Base-by-base conservation (phyloP, 2,888 invertebrate genomes). In the Entomobrya proxima region DNA sequence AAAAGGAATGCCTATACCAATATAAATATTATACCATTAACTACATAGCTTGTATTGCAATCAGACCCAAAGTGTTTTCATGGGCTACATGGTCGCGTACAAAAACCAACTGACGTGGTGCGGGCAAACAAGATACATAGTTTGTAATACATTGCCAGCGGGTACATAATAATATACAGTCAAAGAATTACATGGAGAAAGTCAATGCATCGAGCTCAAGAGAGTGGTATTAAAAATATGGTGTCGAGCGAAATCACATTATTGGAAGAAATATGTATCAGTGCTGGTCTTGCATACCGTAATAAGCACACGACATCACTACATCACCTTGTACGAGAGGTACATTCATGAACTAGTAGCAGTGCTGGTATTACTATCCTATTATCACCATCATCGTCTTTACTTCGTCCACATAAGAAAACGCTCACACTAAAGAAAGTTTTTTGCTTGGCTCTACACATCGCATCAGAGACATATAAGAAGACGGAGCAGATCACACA, bases 361-460 rank as follows among this genome's bases (percentile, higher is more conserved):
- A 58, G 9, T 32, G n/a, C n/a, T n/a, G 30, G 32, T 18, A 7
- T 32, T 64, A 35, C 18, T 35, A 35, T 64, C 4, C 32, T 35
- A 64, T 64, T 35, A 64, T 64, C 64, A 37, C 64, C 32, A 35
- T 64, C 64, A 64, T 64, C 58, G 21, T 5, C 64, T 18, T 18
- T 35, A 64, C 35, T 32, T 35, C 21, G 18, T 52, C 5, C 37
- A n/a, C 21, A 18, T 35, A 18, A 7, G 15, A 58, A 58, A 30
- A 37, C 32, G 18, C 13, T 58, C n/a, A 3, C 30, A 30, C 58
- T 64, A n/a, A n/a, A n/a, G n/a, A n/a, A n/a, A n/a, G 18, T 4
- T 64, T 24, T 55, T 15, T 55, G 24, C 9, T 24, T 24, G 2
- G 1, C 55, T 7, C 2, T 55, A 0, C 18, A 37, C 35, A 18